A percentile compares a stretch with the other conserved stretches of the same genome.
Evolutionary conservation across 2,113 vertebrate genomes (phyloP).

Genomic region (Vidua macroura): DNA sequence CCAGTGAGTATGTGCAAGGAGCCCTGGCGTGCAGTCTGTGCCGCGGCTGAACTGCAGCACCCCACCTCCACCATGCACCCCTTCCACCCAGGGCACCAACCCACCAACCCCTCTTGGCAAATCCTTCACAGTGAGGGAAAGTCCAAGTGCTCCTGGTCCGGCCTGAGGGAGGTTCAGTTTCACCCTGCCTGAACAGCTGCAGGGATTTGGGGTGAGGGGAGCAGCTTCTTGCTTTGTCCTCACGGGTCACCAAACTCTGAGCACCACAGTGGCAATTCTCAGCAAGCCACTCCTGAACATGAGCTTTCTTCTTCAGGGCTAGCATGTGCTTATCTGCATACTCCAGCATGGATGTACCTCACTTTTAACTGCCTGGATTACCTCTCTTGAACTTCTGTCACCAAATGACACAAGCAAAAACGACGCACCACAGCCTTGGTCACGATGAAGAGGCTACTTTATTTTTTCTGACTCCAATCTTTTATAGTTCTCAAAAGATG

Average conservation of each 20-base stretch:
- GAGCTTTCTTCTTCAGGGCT: neutral
- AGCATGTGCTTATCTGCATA: neutral
- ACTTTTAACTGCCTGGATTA: neutral
- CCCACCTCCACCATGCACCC: rapidly evolving
- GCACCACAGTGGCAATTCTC: rapidly evolving
- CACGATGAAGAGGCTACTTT: too few species aligned
- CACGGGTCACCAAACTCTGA: rapidly evolving
- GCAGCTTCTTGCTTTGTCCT: neutral
- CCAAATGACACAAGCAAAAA: too few species aligned
- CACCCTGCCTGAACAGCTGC: neutral
- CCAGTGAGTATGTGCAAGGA: neutral
- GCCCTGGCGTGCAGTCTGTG: neutral
- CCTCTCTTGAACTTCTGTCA: neutral
- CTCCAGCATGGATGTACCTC: neutral
- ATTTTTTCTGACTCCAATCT: too few species aligned
- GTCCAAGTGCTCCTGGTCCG: neutral
- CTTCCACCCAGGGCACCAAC: neutral
- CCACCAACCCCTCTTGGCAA: neutral
- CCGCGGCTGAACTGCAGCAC: neutral
- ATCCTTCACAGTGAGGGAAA: rapidly evolving
- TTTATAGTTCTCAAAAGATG: too few species aligned
- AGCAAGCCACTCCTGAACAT: neutral
- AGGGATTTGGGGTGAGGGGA: neutral
- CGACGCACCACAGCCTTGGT: too few species aligned
- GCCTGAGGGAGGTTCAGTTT: neutral